Base-by-base conservation (phyloP, 2,113 vertebrate species). In the Burhinus oedicnemus region DNA sequence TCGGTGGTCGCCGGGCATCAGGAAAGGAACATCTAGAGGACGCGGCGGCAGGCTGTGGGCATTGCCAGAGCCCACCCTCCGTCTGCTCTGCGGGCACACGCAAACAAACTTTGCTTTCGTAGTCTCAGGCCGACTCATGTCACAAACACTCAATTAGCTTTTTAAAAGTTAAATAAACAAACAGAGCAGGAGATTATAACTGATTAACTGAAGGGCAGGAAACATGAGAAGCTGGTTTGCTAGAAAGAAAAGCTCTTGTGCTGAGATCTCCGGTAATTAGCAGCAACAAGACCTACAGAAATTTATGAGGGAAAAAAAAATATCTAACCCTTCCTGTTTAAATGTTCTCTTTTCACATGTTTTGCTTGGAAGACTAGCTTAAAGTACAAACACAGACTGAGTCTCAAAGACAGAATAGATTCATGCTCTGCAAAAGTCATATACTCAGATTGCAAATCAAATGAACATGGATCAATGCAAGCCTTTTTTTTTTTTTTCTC, bases 331-430 rank as follows among this genome's bases (percentile, higher is more conserved):
- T 92, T 96, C 95, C 95, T 95, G 89, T 96, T 96, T 92, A 84
- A 97, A 93, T 92, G 80, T 95, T 96, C 94, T 89, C 86, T 83
- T 93, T 95, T 79, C 94, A 87, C 11, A n/a, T 95, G 83, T 97
- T 97, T 97, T 92, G 54, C 89, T 97, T 96, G 96, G 93, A 97
- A 87, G n/a, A 49, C 65, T 58, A 51, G 30, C 34, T 87, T 87
- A 79, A 96, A 97, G 93, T 64, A 78, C 83, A 96, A 96, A 97
- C 91, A 96, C 83, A 94, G 93, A 19, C 82, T 76, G 57, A 17
- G 49, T 89, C 91, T 95, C 84, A 58, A 91, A 32, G 47, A 42
- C 40, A 16, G 61, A 83, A 49, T 25, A 79, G 65, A 68, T 44
- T 84, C 25, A 12, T 49, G 38, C 29, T 71, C 91, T 84, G 81